Conservation (phyloP, 2,797 vertebrate species). For the Trichosurus vulpecula region DNA sequence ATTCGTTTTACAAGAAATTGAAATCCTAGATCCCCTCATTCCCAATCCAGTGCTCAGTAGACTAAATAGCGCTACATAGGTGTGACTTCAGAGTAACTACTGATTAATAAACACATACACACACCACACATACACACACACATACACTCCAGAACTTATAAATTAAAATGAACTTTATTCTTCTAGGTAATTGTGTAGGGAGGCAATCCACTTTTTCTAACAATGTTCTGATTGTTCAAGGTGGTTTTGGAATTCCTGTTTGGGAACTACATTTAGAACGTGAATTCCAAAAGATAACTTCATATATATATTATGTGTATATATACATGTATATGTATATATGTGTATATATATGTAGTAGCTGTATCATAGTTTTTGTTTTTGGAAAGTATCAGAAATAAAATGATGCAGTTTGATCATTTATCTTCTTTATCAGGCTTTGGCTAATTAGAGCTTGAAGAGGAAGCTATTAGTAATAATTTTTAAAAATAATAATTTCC, state of each 20-base stretch:
- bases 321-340: too few species aligned
- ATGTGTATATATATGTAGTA: too few species aligned
- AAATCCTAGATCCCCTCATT: background rate
- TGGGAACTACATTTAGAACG: constrained; percentile 4
- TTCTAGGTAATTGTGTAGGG: background rate
- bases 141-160: background rate
- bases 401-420: background rate
- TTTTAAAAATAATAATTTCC: too few species aligned
- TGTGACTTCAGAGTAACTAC: constrained; percentile 33
- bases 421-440: background rate
- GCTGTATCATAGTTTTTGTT: constrained; percentile 5
- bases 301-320: too few species aligned
- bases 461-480: background rate
- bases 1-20: background rate
- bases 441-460: background rate
- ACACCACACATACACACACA: too few species aligned
- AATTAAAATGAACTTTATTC: background rate
- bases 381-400: constrained; percentile 13
- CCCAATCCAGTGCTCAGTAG: background rate
- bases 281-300: constrained; percentile 19
- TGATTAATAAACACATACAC: background rate
- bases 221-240: constrained; percentile 1
- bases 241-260: background rate
- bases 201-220: background rate
- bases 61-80: background rate